Evolutionary conservation across 2,797 vertebrate genomes (phyloP), one percentile per base, ranked within the genome.

Genomic region (Bovichtus diacanthus): DNA sequence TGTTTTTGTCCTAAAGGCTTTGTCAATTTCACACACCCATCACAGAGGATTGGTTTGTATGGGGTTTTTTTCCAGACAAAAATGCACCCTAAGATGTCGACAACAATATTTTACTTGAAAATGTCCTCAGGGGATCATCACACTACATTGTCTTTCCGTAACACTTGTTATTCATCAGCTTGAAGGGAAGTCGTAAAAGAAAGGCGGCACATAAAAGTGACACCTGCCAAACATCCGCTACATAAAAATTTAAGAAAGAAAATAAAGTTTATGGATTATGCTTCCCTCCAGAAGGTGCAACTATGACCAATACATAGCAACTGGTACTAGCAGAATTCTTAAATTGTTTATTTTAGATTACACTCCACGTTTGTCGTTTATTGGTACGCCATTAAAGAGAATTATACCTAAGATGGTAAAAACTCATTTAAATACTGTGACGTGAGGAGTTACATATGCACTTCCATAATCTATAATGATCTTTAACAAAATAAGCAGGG

Each of bases 161-260:
- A 84, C 65, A 84, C 81, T 82, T 68, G 47, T 44, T 62, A 60
- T 71, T 78, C 38, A 38, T 74, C 58, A 25, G 64, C 60, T 76
- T 55, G 34, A 56, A 60, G 63, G 25, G 61, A 83, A 56, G 0
- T 43, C 11, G 55, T 19, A n/a, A 27, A 46, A 44, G 41, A 65
- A 38, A 39, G 6, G 31, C 21, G 1, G 16, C 47, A 58, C 9
- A 64, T 74, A 47, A 77, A 76, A 62, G 53, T 25, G 39, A 79
- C 43, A 77, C 36, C 73, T 78, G 70, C 51, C 39, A 76, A 46
- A 73, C 46, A 75, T 69, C 31, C 2, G 25, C 55, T 70, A 51
- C 41, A 49, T 54, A 62, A 72, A 65, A 72, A 59, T 6, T 3
- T 49, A 36, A 80, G 15, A 38, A 60, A 76, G 2, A 49, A 63